These are phyloP conservation scores for Dolichomitus sp. DNA, from an alignment of 2,888 invertebrate species.

Conservation along the genomic window DNA sequence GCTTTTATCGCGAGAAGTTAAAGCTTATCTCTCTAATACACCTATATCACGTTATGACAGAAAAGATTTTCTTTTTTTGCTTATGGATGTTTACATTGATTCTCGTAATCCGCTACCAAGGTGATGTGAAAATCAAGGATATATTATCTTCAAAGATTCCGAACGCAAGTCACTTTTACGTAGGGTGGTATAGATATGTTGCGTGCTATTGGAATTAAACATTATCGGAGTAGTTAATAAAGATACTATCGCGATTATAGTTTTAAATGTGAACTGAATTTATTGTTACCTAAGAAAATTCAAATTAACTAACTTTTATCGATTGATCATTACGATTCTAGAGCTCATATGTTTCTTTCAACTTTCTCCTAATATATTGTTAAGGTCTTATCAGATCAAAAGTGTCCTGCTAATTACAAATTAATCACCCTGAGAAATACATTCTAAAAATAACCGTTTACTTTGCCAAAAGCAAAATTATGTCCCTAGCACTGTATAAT, in stretches of 20 bases:
- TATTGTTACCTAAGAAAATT: background rate
- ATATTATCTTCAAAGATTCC: background rate
- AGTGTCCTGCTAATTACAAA: no score
- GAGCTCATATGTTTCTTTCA: background rate
- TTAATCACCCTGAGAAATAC: no score
- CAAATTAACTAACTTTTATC: background rate
- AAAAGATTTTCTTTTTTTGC: conserved; percentile 1
- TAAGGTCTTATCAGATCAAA: background rate
- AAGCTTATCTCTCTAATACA: conserved; percentile 8
- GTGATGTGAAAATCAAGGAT: background rate
- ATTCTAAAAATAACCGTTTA: no score
- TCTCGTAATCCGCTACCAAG: conserved; percentile 3
- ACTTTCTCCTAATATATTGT: background rate
- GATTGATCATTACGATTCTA: background rate
- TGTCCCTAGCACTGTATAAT: no score
- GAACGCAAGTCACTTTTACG: background rate
- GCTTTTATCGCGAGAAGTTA: conserved; percentile 8
- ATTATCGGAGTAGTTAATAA: background rate
- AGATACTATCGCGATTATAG: background rate
- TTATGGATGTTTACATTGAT: conserved; percentile 31
- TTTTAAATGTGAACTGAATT: background rate
- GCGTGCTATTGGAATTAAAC: background rate
- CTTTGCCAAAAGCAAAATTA: no score
- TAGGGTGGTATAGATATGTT: background rate
- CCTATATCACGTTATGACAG: conserved; percentile 40